Evolutionary conservation across 1,140 invertebrate genomes (phyloP).

Genomic region (Drosophila arawakana): DNA sequence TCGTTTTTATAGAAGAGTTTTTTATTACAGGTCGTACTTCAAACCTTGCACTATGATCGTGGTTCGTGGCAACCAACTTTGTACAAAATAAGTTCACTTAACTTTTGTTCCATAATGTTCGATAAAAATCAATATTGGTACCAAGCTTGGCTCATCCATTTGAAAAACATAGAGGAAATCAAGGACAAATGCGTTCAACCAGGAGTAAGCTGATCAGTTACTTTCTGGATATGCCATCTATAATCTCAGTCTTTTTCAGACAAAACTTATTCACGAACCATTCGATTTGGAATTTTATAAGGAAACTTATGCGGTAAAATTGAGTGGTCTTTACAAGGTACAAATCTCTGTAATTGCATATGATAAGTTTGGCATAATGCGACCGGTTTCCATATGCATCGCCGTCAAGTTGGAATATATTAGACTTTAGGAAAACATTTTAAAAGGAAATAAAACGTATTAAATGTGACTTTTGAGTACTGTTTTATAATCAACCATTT

Average conservation of each 20-base stretch:
- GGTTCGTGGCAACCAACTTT: neutral
- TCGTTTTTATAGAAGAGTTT: neutral
- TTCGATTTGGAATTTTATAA: neutral
- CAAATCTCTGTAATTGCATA: neutral
- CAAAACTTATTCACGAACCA: neutral
- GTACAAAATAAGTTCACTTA: neutral
- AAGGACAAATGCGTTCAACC: constrained; percentile 7
- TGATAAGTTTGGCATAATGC: neutral
- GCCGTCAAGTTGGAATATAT: neutral
- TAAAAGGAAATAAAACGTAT: too few species aligned
- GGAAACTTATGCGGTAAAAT: neutral
- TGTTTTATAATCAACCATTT: too few species aligned
- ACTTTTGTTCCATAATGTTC: neutral
- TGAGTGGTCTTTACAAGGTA: neutral
- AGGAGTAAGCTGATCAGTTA: neutral
- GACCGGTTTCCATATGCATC: neutral
- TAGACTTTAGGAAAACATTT: too few species aligned
- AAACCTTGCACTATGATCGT: neutral
- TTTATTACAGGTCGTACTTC: neutral
- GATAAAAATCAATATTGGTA: constrained; percentile 11
- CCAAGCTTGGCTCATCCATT: neutral
- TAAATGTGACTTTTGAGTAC: too few species aligned
- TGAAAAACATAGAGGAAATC: neutral
- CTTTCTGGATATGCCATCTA: too few species aligned
- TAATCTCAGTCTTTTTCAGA: neutral